phyloP scores from a whole-genome alignment of 2,113 vertebrate genomes.

The Hemiscyllium ocellatum region DNA sequence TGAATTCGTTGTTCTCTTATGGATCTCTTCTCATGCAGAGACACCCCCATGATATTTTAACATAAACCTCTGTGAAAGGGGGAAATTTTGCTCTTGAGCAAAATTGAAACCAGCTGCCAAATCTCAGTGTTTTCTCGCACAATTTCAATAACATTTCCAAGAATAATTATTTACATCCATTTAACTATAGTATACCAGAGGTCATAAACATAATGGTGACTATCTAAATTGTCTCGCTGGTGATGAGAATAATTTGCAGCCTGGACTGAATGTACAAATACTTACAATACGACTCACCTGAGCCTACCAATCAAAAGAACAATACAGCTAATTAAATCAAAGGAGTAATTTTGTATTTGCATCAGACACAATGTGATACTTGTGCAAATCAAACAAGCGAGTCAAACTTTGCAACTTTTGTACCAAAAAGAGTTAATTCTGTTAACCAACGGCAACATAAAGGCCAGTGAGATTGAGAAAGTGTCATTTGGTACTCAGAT shows the following conservation, averaged over 20 bases:
- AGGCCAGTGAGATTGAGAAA: neutral
- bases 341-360: neutral
- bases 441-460: neutral
- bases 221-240: neutral
- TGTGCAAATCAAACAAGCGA: neutral
- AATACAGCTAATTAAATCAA: neutral
- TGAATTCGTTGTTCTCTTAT: neutral
- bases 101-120: neutral
- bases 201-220: neutral
- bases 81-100: neutral
- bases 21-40: neutral
- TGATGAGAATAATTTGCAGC: constrained; percentile 24
- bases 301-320: neutral
- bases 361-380: neutral
- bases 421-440: neutral
- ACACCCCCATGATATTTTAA: neutral
- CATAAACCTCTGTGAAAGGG: neutral
- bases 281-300: neutral
- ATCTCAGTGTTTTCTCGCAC: neutral
- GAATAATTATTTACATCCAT: neutral
- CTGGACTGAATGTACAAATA: neutral
- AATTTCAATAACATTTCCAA: neutral
- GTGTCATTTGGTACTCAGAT: neutral
- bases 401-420: neutral
- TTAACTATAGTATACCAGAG: neutral